Base-by-base conservation (phyloP, 2,888 invertebrate species). In the Liposcelis brunnea region DNA sequence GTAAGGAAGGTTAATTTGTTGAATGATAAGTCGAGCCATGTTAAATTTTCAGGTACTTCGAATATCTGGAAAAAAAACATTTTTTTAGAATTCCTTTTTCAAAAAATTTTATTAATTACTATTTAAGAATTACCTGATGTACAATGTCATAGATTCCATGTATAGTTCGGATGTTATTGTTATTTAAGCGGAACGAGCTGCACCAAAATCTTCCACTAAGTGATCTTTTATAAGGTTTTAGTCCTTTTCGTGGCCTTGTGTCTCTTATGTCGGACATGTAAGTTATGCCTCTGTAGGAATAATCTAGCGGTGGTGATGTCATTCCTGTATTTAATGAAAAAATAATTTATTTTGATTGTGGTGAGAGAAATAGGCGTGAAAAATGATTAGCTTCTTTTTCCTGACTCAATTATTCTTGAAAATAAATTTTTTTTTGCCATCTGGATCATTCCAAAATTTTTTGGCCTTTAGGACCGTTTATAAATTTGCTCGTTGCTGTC, bases 11-110 rank as follows among this genome's bases (percentile, higher is more conserved):
- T 49, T 2, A 57, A 43, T n/a, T 49, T 47, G 43, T 57, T 57
- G 49, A 55, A 56, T 7, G 55, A 55, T 7, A 57, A 45, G 38
- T 57, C 56, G 12, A 57, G 43, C 56, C 56, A 57, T 2, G 56
- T 56, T 15, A 57, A 48, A 15, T 53, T 49, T 40, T 56, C 55
- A 12, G 56, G 56, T 18, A 49, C 44, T 43, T 55, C 55, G 32
- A 57, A 31, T 3, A 56, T 43, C 54, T 55, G 48, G 21, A 48
- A 45, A 43, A 42, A 34, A 42, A 40, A 44, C 2, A 11, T 26
- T 14, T 26, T 14, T 26, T 44, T 34, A 12, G 15, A 45, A 11
- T n/a, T 10, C 10, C 12, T 45, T 16, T 15, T 26, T 2, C 18
- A 1, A 12, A 31, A 47, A 19, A 31, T 14, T 16, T 35, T 14